phyloP scores from a whole-genome alignment of 92 coral and sea anemone genomes.

The Zoanthus sociatus region DNA sequence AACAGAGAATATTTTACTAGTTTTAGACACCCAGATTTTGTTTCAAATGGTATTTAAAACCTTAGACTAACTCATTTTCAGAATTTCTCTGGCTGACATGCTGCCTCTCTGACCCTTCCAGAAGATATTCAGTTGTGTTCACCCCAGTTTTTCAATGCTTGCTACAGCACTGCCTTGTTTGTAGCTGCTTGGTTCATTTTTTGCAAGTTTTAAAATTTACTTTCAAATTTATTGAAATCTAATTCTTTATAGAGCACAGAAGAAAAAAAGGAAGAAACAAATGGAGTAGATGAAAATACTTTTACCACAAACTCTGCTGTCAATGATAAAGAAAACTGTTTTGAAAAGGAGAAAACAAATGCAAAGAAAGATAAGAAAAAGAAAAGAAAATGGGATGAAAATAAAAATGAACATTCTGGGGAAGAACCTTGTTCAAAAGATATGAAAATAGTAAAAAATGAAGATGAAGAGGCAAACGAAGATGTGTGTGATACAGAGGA shows the following conservation, averaged over 20 bases:
- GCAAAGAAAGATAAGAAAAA: slow-evolving; percentile 34
- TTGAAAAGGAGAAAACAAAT: not conserved
- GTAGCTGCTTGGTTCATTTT: not conserved
- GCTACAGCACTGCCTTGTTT: not conserved
- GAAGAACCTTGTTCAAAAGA: slow-evolving; percentile 43
- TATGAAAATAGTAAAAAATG: slow-evolving; percentile 16
- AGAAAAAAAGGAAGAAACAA: slow-evolving; percentile 21
- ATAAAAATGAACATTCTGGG: slow-evolving; percentile 45
- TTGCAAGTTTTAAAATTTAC: not conserved
- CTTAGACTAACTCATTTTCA: no score
- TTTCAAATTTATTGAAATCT: not conserved
- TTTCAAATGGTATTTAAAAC: no score
- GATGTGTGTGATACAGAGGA: not conserved
- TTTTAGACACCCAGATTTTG: no score
- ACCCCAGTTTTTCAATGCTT: no score
- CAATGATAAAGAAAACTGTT: not conserved
- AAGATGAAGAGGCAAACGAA: slow-evolving; percentile 7
- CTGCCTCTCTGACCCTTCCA: no score
- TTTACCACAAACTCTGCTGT: not conserved
- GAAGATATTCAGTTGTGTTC: no score
- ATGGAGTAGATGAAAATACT: not conserved
- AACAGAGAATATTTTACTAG: no score
- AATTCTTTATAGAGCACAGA: not conserved
- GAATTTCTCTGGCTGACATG: no score
- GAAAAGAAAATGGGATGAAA: slow-evolving; percentile 46